Evolutionary conservation across 2,113 vertebrate species (phyloP), one percentile per base, ranked within the genome.

Genomic region (Panthera tigris): DNA sequence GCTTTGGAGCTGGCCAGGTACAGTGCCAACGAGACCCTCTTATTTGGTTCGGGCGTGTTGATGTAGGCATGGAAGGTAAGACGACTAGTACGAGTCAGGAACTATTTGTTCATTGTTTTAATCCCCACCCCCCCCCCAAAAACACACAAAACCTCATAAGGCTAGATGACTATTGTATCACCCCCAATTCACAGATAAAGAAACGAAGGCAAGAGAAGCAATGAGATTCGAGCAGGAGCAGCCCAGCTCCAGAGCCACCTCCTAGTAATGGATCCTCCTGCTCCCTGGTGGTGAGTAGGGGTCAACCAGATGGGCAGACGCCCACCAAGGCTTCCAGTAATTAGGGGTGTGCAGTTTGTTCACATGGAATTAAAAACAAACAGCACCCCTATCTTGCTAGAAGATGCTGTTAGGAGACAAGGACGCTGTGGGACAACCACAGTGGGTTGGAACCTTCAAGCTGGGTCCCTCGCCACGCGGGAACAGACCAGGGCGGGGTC

Each of bases 1-100:
- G 31, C 45, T 29, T 80, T 25, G 16, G 65, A 31, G 15, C 23
- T 21, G 7, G n/a, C 5, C 1, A 0, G 1, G 63, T 23, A 5
- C 50, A 11, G 25, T 0, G 48, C 29, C 27, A 21, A 13, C 13
- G 21, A 52, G 83, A 45, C 14, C 21, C 63, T 29, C n/a, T 13
- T 31, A 14, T 36, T 68, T 27, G 12, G 10, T 18, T 55, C 0
- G 21, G 50, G 63, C 19, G 14, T n/a, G 10, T 50, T 7, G 29
- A 63, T 33, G 25, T 25, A 23, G 55, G 73, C 9, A 1, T 25
- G 18, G 66, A 41, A 55, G 33, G 3, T 14, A 31, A 50, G 31
- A 57, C 52, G 13, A 19, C 7, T 1, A 29, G 31, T 21, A 29
- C 0, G 41, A 25, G 48, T 27, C 50, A 23, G 52, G 90, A 52